These are phyloP conservation scores for Brenthis ino DNA, from an alignment of 2,888 invertebrate genomes.

Conservation along the genomic window DNA sequence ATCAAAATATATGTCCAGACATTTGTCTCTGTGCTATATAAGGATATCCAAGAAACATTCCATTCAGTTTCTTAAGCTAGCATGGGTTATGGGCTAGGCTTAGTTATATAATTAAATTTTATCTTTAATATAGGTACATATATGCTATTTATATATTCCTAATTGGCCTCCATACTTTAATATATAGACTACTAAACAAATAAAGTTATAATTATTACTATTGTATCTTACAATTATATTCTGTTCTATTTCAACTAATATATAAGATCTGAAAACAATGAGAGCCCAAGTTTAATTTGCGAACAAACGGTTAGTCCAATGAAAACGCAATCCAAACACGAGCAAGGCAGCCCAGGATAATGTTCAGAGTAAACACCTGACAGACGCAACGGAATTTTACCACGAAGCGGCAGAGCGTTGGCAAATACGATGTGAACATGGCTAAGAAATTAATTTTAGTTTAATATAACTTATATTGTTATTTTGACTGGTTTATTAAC, in stretches of 20 bases:
- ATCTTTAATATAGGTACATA: no score
- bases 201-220: no score
- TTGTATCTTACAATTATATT: neutral
- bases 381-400: constrained; percentile 61
- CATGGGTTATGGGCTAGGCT: no score
- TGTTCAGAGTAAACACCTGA: constrained; percentile 69
- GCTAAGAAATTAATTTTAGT: constrained; percentile 20
- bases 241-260: constrained; percentile 2
- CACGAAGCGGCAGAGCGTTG: constrained; percentile 55
- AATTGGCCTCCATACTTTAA: no score
- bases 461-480: constrained; percentile 14
- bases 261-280: constrained; percentile 22
- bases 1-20: no score
- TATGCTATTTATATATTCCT: no score
- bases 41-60: no score
- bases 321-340: constrained; percentile 53
- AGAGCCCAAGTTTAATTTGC: constrained; percentile 49
- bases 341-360: constrained; percentile 55
- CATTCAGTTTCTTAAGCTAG: no score
- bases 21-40: no score
- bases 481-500: neutral
- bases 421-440: constrained; percentile 50
- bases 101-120: no score
- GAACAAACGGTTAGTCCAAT: constrained; percentile 52
- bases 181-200: no score